Evolutionary conservation across 2,888 invertebrate species (phyloP).

Genomic region (Parnassius apollo): DNA sequence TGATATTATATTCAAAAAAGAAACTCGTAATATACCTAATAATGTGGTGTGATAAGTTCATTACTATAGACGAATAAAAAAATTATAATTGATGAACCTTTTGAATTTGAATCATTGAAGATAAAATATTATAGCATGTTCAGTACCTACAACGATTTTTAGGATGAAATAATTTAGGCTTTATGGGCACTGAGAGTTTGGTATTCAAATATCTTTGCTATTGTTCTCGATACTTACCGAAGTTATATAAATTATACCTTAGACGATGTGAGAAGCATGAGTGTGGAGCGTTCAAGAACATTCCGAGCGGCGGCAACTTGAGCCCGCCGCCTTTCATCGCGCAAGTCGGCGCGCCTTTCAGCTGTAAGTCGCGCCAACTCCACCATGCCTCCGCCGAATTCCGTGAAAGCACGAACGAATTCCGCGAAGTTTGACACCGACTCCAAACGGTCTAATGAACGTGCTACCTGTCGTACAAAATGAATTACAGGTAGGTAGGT

Average conservation of each 20-base stretch:
- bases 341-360: conserved; percentile 89
- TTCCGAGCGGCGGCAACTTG: conserved; percentile 98
- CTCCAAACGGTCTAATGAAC: conserved; percentile 91
- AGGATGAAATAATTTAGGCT: too few relatives aligned
- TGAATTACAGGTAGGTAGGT: conserved; percentile 3
- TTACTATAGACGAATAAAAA: too few relatives aligned
- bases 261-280: conserved; percentile 97
- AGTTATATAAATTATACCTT: conserved; percentile 82
- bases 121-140: too few relatives aligned
- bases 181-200: too few relatives aligned
- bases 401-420: conserved; percentile 98
- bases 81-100: too few relatives aligned
- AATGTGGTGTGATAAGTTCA: too few relatives aligned
- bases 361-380: conserved; percentile 97
- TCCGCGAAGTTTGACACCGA: conserved; percentile 96
- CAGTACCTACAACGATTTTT: too few relatives aligned
- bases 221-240: background rate
- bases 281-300: conserved; percentile 96
- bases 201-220: too few relatives aligned
- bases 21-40: too few relatives aligned
- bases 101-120: too few relatives aligned
- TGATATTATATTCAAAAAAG: too few relatives aligned
- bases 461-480: conserved; percentile 82
- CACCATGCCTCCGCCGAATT: conserved; percentile 99
- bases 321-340: conserved; percentile 95